Evolutionary conservation across 2,113 vertebrate species (phyloP).

Genomic region (Mus pahari): DNA sequence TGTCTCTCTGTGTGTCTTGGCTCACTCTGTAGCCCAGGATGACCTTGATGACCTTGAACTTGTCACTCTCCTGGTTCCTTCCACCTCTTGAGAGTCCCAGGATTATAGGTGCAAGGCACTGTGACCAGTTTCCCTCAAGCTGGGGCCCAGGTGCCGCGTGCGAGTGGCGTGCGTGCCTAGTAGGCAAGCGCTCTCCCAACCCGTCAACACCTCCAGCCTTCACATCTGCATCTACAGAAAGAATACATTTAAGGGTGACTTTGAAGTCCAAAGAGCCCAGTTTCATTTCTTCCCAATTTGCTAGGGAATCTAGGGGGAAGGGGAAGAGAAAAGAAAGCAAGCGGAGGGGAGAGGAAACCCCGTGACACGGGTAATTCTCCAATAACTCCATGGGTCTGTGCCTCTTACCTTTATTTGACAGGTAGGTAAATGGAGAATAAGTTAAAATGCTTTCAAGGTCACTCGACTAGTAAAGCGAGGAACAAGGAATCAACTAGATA

Average conservation of each 20-base stretch:
- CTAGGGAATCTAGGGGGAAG: neutral
- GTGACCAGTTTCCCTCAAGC: neutral
- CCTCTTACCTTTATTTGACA: neutral
- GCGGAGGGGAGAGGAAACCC: neutral
- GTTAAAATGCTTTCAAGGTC: conserved; percentile 14
- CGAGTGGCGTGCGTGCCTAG: neutral
- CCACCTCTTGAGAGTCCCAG: neutral
- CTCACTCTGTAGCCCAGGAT: too few species aligned
- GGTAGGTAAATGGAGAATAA: neutral
- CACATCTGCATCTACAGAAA: neutral
- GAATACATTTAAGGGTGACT: neutral
- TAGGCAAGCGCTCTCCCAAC: neutral
- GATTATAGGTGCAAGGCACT: neutral
- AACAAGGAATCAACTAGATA: conserved; percentile 33
- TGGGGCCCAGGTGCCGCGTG: neutral
- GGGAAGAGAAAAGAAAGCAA: neutral
- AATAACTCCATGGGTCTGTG: neutral
- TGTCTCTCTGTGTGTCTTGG: neutral
- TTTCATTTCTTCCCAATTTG: neutral
- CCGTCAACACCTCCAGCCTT: neutral
- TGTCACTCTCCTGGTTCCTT: neutral
- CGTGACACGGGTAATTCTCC: neutral
- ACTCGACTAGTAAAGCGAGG: neutral
- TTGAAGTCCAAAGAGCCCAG: neutral
- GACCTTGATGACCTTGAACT: neutral